A percentile compares a stretch with the other conserved stretches of the same genome.
These are phyloP conservation scores for Taenioides sp. DNA, from an alignment of 2,797 vertebrate species.

Conservation along the genomic window DNA sequence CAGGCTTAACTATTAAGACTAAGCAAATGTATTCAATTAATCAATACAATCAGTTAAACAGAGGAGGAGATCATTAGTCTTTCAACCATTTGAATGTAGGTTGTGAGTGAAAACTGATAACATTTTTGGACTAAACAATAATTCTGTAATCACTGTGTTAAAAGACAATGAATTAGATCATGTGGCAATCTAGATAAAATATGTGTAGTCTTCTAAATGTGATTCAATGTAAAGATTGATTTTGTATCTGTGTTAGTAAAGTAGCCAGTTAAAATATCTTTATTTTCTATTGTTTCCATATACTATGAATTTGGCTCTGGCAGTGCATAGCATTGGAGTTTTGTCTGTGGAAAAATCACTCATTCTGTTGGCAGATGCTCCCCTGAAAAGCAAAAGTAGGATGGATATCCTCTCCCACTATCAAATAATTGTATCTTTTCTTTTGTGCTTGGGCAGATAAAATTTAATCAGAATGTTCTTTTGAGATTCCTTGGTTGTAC, in stretches of 20 bases:
- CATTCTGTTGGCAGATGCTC: background rate
- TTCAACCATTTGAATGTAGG: background rate
- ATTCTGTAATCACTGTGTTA: too few relatives aligned
- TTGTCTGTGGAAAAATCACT: background rate
- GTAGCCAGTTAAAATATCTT: background rate
- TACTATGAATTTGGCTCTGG: background rate
- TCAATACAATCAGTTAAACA: background rate
- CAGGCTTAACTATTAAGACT: background rate
- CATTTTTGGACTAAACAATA: background rate
- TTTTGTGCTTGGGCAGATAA: constrained; percentile 8
- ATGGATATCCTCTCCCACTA: constrained; percentile 9
- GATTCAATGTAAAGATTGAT: background rate
- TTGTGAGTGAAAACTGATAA: background rate
- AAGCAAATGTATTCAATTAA: background rate
- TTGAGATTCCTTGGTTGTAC: constrained; percentile 13
- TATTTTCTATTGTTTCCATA: background rate
- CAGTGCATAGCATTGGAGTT: background rate
- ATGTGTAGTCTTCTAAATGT: background rate
- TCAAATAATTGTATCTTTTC: constrained; percentile 23
- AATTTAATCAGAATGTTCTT: constrained; percentile 19
- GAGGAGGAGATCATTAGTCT: background rate
- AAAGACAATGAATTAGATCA: background rate
- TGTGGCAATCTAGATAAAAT: background rate
- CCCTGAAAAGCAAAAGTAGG: constrained; percentile 5
- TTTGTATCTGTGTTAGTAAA: background rate